Conservation (phyloP, 2,888 invertebrate genomes). For the Prionchulus punctatus region DNA sequence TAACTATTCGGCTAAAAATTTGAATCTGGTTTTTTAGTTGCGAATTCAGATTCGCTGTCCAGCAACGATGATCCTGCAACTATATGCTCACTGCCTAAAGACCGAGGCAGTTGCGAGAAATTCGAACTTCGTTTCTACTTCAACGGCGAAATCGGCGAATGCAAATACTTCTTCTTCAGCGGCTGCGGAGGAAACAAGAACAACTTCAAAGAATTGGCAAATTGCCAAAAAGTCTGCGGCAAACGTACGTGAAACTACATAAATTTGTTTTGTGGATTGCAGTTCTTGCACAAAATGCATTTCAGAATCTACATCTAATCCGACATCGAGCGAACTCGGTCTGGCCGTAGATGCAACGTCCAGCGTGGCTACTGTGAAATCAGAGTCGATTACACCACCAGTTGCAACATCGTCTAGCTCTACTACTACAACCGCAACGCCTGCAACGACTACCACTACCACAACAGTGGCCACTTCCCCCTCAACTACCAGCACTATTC, state of each 20-base stretch:
- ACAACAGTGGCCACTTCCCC: background rate
- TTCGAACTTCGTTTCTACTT: conserved; percentile 23
- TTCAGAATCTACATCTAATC: background rate
- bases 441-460: background rate
- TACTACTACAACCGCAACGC: background rate
- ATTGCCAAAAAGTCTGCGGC: conserved; percentile 11
- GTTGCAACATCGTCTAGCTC: background rate
- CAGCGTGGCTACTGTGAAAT: too few species aligned
- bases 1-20: too few species aligned
- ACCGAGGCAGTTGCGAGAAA: conserved; percentile 30
- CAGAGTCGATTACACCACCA: background rate
- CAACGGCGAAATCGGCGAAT: conserved; percentile 6
- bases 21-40: too few species aligned
- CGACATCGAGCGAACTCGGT: too few species aligned
- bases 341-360: too few species aligned
- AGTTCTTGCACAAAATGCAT: background rate
- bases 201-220: conserved; percentile 22
- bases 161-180: conserved; percentile 29
- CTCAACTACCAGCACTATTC: background rate
- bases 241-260: conserved; percentile 1
- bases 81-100: conserved; percentile 16
- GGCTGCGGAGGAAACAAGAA: conserved; percentile 30
- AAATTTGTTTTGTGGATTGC: background rate
- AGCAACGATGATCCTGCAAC: background rate
- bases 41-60: too few species aligned